phyloP scores from a whole-genome alignment of 2,797 vertebrate species.

The Pangasius mekongensis region DNA sequence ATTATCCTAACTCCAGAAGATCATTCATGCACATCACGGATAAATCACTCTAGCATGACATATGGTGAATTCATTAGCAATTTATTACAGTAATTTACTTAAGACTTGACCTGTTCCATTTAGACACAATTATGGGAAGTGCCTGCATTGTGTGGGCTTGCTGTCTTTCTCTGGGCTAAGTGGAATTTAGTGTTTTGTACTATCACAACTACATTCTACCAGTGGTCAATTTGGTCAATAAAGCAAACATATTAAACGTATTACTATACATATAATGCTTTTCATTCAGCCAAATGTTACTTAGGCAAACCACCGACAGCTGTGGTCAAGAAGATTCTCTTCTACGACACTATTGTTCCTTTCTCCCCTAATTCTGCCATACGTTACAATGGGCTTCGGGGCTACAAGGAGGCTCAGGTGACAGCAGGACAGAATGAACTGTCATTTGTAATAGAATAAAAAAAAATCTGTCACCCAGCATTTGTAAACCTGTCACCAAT shows the following conservation, averaged over 20 bases:
- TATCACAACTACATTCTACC: conserved; percentile 1
- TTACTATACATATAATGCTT: conserved; percentile 39
- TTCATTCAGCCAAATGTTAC: conserved; percentile 42
- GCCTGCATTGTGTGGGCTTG: conserved; percentile 6
- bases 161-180: conserved; percentile 22
- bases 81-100: conserved; percentile 42
- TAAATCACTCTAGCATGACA: conserved; percentile 29
- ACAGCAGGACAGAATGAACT: conserved; percentile 40
- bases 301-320: conserved; percentile 40
- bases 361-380: conserved; percentile 31
- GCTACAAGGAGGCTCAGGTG: conserved; percentile 9
- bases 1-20: neutral
- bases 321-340: conserved; percentile 47
- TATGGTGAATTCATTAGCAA: conserved; percentile 45
- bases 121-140: conserved; percentile 15
- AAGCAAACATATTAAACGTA: conserved; percentile 50
- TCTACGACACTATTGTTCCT: conserved; percentile 33
- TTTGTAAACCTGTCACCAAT: conserved; percentile 52
- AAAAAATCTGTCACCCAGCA: conserved; percentile 42
- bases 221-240: conserved; percentile 41
- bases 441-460: conserved; percentile 51
- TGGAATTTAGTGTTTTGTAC: conserved; percentile 33
- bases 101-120: conserved; percentile 29
- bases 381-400: conserved; percentile 34
- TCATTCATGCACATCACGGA: neutral